These are phyloP conservation scores for Phymorhynchus buccinoides DNA, from an alignment of 1,140 invertebrate species.

Conservation along the genomic window DNA sequence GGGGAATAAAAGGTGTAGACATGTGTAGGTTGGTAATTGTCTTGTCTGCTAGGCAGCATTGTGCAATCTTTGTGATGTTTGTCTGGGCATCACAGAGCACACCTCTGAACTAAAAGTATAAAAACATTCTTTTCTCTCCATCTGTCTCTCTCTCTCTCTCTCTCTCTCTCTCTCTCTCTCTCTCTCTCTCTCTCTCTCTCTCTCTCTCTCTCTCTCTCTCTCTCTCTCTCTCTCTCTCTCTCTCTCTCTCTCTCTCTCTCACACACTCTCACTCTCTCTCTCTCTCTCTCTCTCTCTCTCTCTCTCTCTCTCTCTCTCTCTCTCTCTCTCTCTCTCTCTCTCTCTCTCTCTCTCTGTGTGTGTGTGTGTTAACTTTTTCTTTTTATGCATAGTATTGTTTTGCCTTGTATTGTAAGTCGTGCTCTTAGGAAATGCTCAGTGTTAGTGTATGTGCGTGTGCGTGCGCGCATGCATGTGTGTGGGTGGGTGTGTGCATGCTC, in stretches of 20 bases:
- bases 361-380: not conserved
- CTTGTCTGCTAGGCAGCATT: too few species aligned
- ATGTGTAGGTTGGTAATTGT: too few species aligned
- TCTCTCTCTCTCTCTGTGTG: too few species aligned
- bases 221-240: not conserved
- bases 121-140: not conserved
- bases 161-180: not conserved
- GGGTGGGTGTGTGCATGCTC: too few species aligned
- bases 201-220: not conserved
- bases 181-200: not conserved
- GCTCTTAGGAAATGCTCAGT: too few species aligned
- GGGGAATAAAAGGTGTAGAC: too few species aligned
- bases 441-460: too few species aligned
- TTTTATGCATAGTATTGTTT: not conserved
- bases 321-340: not conserved
- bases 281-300: not conserved
- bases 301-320: not conserved
- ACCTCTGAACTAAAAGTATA: too few species aligned
- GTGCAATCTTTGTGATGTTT: too few species aligned
- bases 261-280: not conserved
- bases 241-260: not conserved
- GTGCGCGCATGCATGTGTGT: too few species aligned
- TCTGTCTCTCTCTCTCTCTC: not conserved
- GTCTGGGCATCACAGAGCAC: too few species aligned
- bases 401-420: too few species aligned